These are phyloP conservation scores for Taeniopygia guttata DNA, from an alignment of 2,797 vertebrate genomes.

Conservation along the genomic window DNA sequence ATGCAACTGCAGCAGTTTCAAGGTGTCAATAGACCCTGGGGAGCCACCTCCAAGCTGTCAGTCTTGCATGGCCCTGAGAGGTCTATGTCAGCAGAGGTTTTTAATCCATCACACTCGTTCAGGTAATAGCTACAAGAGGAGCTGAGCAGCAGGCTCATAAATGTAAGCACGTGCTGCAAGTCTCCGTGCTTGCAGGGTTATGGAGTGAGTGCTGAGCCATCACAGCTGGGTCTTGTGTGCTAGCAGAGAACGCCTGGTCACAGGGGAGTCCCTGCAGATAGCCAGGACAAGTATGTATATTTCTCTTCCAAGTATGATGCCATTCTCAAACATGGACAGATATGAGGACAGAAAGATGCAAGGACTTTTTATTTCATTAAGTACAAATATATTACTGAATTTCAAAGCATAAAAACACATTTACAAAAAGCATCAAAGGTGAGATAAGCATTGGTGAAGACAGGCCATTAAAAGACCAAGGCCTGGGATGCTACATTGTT, in stretches of 20 bases:
- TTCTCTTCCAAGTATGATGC: not conserved
- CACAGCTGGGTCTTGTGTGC: accelerated
- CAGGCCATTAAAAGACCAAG: not conserved
- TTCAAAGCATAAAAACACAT: not conserved
- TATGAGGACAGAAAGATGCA: not conserved
- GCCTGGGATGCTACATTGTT: not conserved
- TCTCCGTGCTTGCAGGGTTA: not conserved
- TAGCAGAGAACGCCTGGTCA: not conserved
- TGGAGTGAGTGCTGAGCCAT: not conserved
- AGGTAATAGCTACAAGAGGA: not conserved
- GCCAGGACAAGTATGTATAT: not conserved
- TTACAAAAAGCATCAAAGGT: not conserved
- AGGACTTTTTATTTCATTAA: not conserved
- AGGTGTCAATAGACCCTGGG: not conserved
- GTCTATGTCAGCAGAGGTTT: not conserved
- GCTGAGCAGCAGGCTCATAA: not conserved
- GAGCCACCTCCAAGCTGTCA: not conserved
- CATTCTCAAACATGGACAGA: not conserved
- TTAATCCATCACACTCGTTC: not conserved
- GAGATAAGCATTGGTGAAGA: not conserved
- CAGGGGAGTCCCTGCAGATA: not conserved
- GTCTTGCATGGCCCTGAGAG: not conserved
- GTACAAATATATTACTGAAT: not conserved
- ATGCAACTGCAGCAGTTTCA: not conserved
- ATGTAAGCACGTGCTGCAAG: not conserved